phyloP scores from a whole-genome alignment of 2,888 invertebrate genomes.

The Strigamia transsilvanica region DNA sequence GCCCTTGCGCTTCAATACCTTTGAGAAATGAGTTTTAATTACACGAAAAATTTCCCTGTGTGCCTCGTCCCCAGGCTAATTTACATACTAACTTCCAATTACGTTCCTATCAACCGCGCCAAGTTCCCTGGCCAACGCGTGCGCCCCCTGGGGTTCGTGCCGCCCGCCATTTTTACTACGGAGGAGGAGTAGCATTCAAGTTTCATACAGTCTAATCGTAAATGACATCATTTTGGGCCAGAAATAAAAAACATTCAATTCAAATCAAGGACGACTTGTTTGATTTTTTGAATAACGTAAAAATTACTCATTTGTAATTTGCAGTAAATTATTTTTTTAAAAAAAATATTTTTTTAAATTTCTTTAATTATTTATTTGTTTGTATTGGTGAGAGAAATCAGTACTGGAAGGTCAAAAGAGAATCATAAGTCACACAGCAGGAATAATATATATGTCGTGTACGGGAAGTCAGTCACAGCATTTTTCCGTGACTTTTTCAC shows the following conservation, averaged over 20 bases:
- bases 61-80: slow-evolving; percentile 53
- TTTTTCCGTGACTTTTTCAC: slow-evolving; percentile 6
- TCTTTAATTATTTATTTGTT: background rate
- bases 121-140: slow-evolving; percentile 53
- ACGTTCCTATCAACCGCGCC: slow-evolving; percentile 55
- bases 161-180: slow-evolving; percentile 52
- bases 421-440: slow-evolving; percentile 7
- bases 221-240: background rate
- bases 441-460: background rate
- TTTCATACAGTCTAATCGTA: slow-evolving; percentile 17
- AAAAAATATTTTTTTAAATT: background rate
- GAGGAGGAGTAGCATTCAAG: slow-evolving; percentile 8
- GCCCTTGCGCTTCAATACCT: slow-evolving; percentile 54
- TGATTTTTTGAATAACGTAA: background rate
- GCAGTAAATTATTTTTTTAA: too few species aligned
- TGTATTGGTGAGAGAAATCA: background rate
- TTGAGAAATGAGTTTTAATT: slow-evolving; percentile 55
- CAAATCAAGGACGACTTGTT: slow-evolving; percentile 11
- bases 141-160: slow-evolving; percentile 52
- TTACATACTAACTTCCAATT: slow-evolving; percentile 55
- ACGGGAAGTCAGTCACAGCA: background rate
- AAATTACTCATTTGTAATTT: background rate
- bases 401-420: background rate
- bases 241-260: slow-evolving; percentile 16
- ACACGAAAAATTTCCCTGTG: slow-evolving; percentile 54